Base-by-base conservation (phyloP, 2,797 vertebrate species). In the Muscicapa comitata region DNA sequence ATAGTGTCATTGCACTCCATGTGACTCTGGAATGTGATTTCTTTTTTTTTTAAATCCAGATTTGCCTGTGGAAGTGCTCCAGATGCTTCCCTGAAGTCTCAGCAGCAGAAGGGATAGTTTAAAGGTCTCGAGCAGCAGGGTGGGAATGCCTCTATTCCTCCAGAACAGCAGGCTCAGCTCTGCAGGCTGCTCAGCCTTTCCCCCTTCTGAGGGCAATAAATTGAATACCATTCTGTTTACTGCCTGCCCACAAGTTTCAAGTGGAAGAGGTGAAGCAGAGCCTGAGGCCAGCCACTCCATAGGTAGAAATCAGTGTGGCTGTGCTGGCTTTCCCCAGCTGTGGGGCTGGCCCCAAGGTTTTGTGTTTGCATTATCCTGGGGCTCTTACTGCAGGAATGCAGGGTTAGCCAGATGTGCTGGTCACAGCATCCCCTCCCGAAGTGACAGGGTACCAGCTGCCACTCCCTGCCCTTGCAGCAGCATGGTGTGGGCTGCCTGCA, bases 351-450 rank as follows among this genome's bases (percentile, higher is more conserved):
- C 95, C 85, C 9, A 3, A 91, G 85, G 73, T 81, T 94, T 90
- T 94, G 43, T 71, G 79, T 86, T 95, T 95, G 29, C 26, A 16
- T 94, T 95, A 94, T 88, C 87, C 89, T 65, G 93, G 67, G 94
- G 88, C 85, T 96, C 93, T 74, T 90, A 53, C 93, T 96, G 94
- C 95, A 95, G 76, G 93, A 96, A 96, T 94, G 95, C 13, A 6
- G 89, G 15, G n/a, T 35, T 95, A 91, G 85, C 95, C 96, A 96
- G 85, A 95, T 97, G 95, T 96, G 88, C 82, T 90, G 65, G 94
- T 86, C 71, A n/a, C 33, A 35, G 79, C 31, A 75, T 90, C 42
- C 85, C 79, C 62, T 90, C 26, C 28, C 1, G 0, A 15, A 28
- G 43, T 37, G 76, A 65, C 58, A 33, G 80, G 55, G 62, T 91